phyloP scores from a whole-genome alignment of 2,888 invertebrate species.

The Spodoptera exigua region DNA sequence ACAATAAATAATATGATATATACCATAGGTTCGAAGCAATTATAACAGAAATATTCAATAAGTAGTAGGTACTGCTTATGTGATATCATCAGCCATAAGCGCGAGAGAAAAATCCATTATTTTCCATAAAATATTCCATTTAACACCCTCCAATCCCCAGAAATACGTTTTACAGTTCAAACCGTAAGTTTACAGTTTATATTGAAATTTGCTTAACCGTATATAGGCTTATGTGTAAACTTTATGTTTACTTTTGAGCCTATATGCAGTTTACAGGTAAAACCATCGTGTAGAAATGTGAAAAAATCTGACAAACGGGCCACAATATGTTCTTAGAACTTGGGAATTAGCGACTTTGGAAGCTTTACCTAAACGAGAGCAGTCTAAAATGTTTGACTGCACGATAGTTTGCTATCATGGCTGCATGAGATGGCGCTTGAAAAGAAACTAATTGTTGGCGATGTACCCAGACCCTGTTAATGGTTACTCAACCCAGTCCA shows the following conservation, averaged over 20 bases:
- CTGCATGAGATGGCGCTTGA: too few species aligned
- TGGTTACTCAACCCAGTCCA: too few species aligned
- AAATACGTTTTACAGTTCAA: conserved; percentile 27
- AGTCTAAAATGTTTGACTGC: too few species aligned
- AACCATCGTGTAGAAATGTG: conserved; percentile 61
- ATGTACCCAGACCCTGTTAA: too few species aligned
- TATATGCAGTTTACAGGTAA: conserved; percentile 42
- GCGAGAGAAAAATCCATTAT: conserved; percentile 21
- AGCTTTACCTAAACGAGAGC: too few species aligned
- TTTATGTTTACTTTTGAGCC: conserved; percentile 39
- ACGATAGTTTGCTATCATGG: too few species aligned
- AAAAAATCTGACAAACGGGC: conserved; percentile 59
- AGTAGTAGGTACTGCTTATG: conserved; percentile 24
- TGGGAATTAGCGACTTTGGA: conserved; percentile 30
- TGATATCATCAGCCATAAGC: conserved; percentile 47
- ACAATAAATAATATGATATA: conserved; percentile 63
- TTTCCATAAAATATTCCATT: conserved; percentile 21
- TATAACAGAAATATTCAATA: conserved; percentile 41
- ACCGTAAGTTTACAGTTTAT: conserved; percentile 51
- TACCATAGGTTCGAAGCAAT: conserved; percentile 66
- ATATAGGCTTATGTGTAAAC: conserved; percentile 43
- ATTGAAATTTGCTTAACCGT: conserved; percentile 19
- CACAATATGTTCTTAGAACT: conserved; percentile 45
- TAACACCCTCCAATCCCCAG: not conserved
- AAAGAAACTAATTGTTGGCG: too few species aligned